A percentile compares a stretch with the other conserved stretches of the same genome.
Conservation (phyloP, 1,140 invertebrate species). For the Eriocheir sinensis region DNA sequence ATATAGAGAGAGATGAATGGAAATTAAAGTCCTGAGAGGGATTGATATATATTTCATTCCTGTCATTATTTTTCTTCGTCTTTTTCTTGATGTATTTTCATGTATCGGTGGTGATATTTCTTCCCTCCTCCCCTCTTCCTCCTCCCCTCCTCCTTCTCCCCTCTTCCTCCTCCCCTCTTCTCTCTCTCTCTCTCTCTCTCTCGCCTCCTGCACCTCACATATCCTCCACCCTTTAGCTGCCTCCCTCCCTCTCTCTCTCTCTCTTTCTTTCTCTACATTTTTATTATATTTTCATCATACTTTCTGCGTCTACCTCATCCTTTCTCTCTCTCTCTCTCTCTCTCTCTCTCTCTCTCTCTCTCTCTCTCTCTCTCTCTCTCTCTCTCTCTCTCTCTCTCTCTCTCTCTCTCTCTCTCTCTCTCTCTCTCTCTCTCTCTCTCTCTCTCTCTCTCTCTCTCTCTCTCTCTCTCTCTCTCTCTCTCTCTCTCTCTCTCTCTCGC, state of each 20-base stretch:
- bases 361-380: neutral
- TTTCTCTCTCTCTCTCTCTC: neutral
- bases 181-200: too few relatives aligned
- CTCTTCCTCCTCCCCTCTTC: too few relatives aligned
- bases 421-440: slow-evolving; percentile 40
- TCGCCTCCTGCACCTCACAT: too few relatives aligned
- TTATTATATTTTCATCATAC: too few relatives aligned
- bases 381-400: neutral
- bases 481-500: neutral
- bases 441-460: neutral
- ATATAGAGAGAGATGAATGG: neutral
- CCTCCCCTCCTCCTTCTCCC: neutral
- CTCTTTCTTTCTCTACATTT: too few relatives aligned
- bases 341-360: slow-evolving; percentile 10
- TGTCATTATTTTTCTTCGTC: neutral
- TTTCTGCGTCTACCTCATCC: too few relatives aligned
- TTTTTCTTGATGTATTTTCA: slow-evolving; percentile 1
- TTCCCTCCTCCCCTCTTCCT: neutral
- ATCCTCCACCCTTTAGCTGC: too few relatives aligned
- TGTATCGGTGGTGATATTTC: neutral
- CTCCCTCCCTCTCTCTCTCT: too few relatives aligned
- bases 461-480: neutral
- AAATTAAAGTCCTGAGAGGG: neutral
- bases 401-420: too few relatives aligned
- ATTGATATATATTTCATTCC: neutral